phyloP scores from a whole-genome alignment of 2,888 invertebrate genomes.

The Lepidocyrtinus sp. region DNA sequence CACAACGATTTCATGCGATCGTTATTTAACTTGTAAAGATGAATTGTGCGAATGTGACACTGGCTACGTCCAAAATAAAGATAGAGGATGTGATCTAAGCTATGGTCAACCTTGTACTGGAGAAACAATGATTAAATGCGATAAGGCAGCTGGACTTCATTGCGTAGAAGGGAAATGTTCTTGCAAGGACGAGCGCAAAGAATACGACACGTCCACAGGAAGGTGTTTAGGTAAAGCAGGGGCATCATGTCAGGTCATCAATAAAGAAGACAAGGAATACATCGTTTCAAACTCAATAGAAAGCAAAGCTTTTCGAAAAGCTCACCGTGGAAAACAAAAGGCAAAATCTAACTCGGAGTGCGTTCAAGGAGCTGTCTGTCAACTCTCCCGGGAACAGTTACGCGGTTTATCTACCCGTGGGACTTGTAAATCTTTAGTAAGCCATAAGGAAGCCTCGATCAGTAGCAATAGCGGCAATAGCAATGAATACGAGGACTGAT shows the following conservation, averaged over 20 bases:
- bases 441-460: not conserved
- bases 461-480: too few relatives aligned
- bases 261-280: not conserved
- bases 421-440: conserved; percentile 22
- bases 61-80: conserved; percentile 49
- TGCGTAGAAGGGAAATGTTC: conserved; percentile 55
- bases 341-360: not conserved
- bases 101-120: conserved; percentile 46
- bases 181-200: conserved; percentile 53
- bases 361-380: conserved; percentile 5
- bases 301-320: not conserved
- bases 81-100: conserved; percentile 40
- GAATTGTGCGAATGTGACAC: conserved; percentile 29
- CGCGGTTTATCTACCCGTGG: conserved; percentile 14
- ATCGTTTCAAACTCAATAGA: not conserved
- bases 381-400: conserved; percentile 17
- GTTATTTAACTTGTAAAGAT: conserved; percentile 28
- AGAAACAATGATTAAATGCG: conserved; percentile 43
- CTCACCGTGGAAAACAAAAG: not conserved
- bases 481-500: too few relatives aligned
- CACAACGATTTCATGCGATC: conserved; percentile 1
- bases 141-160: conserved; percentile 38
- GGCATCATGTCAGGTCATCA: conserved; percentile 19
- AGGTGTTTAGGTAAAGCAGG: conserved; percentile 54
- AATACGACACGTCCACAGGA: conserved; percentile 25